Conservation (phyloP, 2,888 invertebrate species). For the Synergus laeviventris region DNA sequence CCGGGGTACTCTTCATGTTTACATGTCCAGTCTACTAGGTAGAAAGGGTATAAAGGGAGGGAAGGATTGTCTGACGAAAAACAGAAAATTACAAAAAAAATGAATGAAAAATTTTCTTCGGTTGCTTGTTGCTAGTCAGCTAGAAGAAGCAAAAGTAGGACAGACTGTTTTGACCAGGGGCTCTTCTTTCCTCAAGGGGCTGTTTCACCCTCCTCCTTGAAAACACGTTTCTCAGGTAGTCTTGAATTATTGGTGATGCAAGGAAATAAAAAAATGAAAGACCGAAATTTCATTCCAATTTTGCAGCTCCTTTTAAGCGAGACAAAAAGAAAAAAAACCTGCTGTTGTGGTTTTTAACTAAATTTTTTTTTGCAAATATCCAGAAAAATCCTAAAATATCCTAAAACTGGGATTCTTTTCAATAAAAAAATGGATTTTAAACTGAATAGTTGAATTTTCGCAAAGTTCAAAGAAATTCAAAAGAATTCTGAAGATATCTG, state of each 20-base stretch:
- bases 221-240: not conserved
- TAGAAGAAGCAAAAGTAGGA: not conserved
- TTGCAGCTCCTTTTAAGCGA: too few relatives aligned
- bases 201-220: not conserved
- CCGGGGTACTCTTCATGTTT: not conserved
- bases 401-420: too few relatives aligned
- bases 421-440: too few relatives aligned
- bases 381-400: too few relatives aligned
- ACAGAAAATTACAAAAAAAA: not conserved
- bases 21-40: not conserved
- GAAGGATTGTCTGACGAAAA: not conserved
- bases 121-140: not conserved
- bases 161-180: not conserved
- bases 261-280: not conserved
- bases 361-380: too few relatives aligned
- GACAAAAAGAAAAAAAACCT: too few relatives aligned
- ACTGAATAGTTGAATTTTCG: too few relatives aligned
- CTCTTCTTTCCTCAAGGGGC: not conserved
- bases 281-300: not conserved
- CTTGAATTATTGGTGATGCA: not conserved
- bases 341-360: too few relatives aligned
- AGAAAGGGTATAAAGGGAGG: not conserved
- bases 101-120: too few relatives aligned
- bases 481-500: too few relatives aligned
- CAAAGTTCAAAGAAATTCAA: too few relatives aligned